A percentile compares a stretch with the other conserved stretches of the same genome.
Evolutionary conservation across 1,140 invertebrate species (phyloP).

Genomic region (Drosophila orena): DNA sequence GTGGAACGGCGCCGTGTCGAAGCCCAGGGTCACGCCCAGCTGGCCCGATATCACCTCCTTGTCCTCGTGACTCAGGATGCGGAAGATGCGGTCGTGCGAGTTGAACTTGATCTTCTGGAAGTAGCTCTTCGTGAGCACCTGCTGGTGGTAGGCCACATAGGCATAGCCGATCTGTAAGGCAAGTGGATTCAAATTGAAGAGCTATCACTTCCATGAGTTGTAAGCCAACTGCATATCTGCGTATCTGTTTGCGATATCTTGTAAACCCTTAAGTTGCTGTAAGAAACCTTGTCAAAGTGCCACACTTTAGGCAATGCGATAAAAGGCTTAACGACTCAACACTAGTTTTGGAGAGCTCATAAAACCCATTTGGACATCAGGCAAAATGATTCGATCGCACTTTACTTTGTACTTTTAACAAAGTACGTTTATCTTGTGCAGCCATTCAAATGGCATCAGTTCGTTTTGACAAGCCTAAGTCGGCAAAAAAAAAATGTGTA

Average conservation of each 20-base stretch:
- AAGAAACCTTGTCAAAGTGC: background rate
- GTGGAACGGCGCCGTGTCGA: conserved; percentile 88
- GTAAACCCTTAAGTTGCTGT: too few species aligned
- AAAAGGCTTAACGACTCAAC: conserved; percentile 4
- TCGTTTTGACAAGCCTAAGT: background rate
- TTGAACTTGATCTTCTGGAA: conserved; percentile 94
- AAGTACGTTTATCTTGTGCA: background rate
- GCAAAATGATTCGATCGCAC: background rate
- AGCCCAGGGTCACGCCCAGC: conserved; percentile 87
- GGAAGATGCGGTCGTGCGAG: conserved; percentile 90
- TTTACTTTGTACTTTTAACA: too few species aligned
- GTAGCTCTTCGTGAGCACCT: conserved; percentile 92
- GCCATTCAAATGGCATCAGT: background rate
- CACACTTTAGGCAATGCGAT: background rate
- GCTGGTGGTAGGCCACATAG: conserved; percentile 92
- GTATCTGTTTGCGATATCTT: too few species aligned
- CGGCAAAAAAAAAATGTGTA: background rate
- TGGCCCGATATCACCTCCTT: conserved; percentile 90
- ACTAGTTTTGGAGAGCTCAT: background rate
- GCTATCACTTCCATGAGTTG: too few species aligned
- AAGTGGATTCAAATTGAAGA: background rate
- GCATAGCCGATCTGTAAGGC: conserved; percentile 89
- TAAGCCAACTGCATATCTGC: too few species aligned
- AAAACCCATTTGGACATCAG: background rate
- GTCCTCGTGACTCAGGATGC: conserved; percentile 89